Base-by-base conservation (phyloP, 2,797 vertebrate genomes). In the Caiman crocodilus region DNA sequence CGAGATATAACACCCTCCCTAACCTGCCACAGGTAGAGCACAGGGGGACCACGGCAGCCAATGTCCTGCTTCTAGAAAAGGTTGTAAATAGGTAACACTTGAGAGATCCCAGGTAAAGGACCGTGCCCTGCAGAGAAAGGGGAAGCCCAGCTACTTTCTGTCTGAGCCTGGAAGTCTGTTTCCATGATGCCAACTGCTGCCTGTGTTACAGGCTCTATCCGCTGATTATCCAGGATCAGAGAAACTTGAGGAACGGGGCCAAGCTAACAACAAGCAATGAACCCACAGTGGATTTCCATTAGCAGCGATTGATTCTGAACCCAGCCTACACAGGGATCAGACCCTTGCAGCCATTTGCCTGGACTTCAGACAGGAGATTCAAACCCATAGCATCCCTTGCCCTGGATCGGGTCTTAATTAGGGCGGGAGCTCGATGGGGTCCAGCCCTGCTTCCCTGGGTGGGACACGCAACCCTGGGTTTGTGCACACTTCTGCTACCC, bases 141-240 rank as follows among this genome's bases (percentile, higher is more conserved):
- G 89, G 88, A 92, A 92, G 87, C 90, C 90, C 88, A 91, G 91
- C 92, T 93, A 84, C 90, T 65, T 94, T 4, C 82, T 81, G 89
- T 92, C 90, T 84, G 90, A 42, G 32, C 16, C 25, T 90, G 9
- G 79, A 84, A 93, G 92, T 88, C 94, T 85, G 93, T 96, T 94
- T 95, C 82, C 20, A 96, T 89, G 87, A 82, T 3, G 55, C 79
- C 95, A 71, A 14, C 93, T 23, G 4, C 55, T 23, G 57, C 58
- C 89, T 81, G 79, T 86, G 90, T 94, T 89, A 30, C 14, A 95
- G 92, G 83, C 74, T 50, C 42, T 50, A 50, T 50, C 42, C 11
- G 42, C 42, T 50, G 73, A 90, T 87, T 93, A 89, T 82, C 84
- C 58, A 92, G 89, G 60, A 69, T 75, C 30, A 67, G 32, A n/a